Evolutionary conservation across 2,113 vertebrate genomes (phyloP), one percentile per base, ranked within the genome.

Genomic region (Petromus typicus): DNA sequence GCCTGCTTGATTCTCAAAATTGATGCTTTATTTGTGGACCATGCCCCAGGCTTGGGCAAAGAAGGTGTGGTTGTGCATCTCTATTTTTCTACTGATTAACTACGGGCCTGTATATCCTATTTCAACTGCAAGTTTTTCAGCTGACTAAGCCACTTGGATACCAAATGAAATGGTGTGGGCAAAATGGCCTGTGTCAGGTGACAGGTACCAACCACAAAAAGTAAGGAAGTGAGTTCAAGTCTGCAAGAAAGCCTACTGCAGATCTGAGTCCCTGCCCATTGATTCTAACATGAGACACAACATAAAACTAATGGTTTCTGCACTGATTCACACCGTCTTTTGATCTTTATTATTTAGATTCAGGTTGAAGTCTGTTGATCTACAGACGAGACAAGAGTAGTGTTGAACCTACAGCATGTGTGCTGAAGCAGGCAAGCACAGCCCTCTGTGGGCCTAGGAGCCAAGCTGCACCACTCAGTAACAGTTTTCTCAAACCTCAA

Each of bases 391-490:
- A 17, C 71, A 32, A 25, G 43, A 75, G 25, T 48, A 25, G 12
- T 75, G 73, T 12, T 48, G 73, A 76, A 30, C 25, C 7, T 30
- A 3, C 30, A 25, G 25, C 27, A 32, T 9, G 43, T 10, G 1
- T 30, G 12, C 20, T 45, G 6, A 40, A 45, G 40, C 0, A 6
- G 27, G 43, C 23, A 45, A 45, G 43, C 25, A 76, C 13, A 48
- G 27, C 1, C 43, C 25, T 76, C 43, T 48, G 6, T 48, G 2
- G 1, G 27, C 40, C 6, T 1, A 0, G 1, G 7, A 76, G 45
- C 25, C 27, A 76, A 18, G 43, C 32, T 3, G 4, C 67, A 23
- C 34, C 34, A n/a, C 30, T 13, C 34, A 17, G 18, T 67, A 67
- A 8, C 66, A 67, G 66, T 27, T 64, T 32, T 73, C 43, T 43